Evolutionary conservation across 2,113 vertebrate genomes (phyloP).

Genomic region (Machaerirhynchus nigripectus): DNA sequence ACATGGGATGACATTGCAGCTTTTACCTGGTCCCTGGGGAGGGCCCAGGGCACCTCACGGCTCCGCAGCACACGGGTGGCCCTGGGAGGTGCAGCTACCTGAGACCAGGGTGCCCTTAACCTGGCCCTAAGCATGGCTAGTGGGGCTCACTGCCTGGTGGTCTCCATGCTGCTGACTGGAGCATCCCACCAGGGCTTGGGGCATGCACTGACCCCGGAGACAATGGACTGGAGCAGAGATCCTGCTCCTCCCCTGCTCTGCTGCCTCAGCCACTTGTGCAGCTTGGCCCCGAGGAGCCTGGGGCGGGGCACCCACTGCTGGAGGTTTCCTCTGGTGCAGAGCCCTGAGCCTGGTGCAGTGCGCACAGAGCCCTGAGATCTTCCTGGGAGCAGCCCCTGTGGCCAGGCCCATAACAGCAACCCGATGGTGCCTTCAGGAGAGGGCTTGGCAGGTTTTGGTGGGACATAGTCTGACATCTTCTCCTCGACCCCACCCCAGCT

Average conservation of each 20-base stretch:
- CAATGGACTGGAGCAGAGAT: rapidly evolving
- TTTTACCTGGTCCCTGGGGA: slow-evolving; percentile 14
- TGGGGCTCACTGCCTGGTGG: background rate
- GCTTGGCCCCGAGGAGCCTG: background rate
- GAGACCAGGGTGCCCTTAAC: background rate
- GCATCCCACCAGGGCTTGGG: background rate
- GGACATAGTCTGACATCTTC: background rate
- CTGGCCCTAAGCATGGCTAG: background rate
- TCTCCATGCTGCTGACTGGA: background rate
- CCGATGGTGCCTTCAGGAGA: background rate
- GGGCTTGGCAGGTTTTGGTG: background rate
- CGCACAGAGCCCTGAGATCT: rapidly evolving
- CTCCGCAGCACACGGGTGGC: background rate
- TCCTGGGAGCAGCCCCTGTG: background rate
- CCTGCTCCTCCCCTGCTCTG: background rate
- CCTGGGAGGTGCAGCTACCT: background rate
- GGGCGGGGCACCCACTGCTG: background rate
- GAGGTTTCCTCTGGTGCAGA: background rate
- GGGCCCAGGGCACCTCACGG: background rate
- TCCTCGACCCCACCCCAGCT: background rate
- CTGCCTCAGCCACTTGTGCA: background rate
- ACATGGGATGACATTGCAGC: slow-evolving; percentile 51
- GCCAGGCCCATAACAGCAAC: background rate
- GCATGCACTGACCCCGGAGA: background rate
- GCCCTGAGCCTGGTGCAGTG: background rate